phyloP scores from a whole-genome alignment of 2,113 vertebrate genomes.

The Nestor notabilis region DNA sequence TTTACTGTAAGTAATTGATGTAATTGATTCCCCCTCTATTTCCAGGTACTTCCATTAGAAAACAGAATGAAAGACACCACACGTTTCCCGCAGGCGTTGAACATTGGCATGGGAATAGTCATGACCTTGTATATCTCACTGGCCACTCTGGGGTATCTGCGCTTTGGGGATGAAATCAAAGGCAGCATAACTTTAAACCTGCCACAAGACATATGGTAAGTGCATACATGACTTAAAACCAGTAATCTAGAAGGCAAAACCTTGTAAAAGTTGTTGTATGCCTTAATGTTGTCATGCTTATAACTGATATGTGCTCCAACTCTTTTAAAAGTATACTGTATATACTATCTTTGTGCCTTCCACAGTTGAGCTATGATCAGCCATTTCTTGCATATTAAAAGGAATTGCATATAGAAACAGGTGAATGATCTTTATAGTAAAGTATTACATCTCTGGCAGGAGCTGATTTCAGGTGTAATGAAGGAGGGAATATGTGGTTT shows the following conservation, averaged over 20 bases:
- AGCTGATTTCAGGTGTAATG: not conserved
- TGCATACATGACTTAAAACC: not conserved
- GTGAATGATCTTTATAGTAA: not conserved
- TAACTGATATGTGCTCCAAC: not conserved
- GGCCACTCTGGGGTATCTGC: slow-evolving; percentile 85
- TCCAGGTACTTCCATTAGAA: slow-evolving; percentile 88
- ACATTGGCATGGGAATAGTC: slow-evolving; percentile 86
- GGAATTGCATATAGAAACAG: not conserved
- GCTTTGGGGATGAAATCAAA: slow-evolving; percentile 85
- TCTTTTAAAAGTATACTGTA: not conserved
- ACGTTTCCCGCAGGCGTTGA: slow-evolving; percentile 80
- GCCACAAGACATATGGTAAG: slow-evolving; percentile 84
- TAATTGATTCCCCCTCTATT: not conserved
- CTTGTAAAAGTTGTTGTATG: not conserved
- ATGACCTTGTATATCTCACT: slow-evolving; percentile 82
- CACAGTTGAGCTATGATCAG: not conserved
- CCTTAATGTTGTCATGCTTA: not conserved
- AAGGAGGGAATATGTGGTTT: not conserved
- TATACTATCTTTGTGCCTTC: not conserved
- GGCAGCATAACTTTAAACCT: slow-evolving; percentile 91
- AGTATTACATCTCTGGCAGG: not conserved
- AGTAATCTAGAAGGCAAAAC: not conserved
- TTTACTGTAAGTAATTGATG: not conserved
- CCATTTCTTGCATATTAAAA: not conserved
- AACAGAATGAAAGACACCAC: slow-evolving; percentile 86